phyloP scores from a whole-genome alignment of 1,140 invertebrate genomes.

The Neoseiulus cucumeris region DNA sequence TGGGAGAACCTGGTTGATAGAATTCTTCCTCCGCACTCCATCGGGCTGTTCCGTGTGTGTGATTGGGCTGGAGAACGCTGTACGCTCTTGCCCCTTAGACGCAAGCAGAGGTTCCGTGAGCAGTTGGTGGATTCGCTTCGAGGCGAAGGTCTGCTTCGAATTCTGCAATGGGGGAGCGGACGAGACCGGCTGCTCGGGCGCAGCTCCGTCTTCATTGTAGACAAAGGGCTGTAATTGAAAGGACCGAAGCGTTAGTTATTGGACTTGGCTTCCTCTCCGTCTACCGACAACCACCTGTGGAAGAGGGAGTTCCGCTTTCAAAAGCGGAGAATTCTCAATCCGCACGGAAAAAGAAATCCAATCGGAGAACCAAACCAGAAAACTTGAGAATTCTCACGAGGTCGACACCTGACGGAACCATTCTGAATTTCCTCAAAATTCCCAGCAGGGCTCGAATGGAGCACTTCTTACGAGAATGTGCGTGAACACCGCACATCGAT shows the following conservation, averaged over 20 bases:
- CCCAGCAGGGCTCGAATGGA: too few relatives aligned
- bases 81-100: background rate
- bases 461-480: too few relatives aligned
- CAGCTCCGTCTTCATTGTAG: constrained; percentile 11
- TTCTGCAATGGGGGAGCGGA: background rate
- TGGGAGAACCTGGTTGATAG: background rate
- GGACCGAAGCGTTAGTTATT: background rate
- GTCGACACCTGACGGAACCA: too few relatives aligned
- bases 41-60: background rate
- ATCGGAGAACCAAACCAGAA: background rate
- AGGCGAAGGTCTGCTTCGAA: background rate
- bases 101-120: background rate
- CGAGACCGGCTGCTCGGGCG: constrained; percentile 10
- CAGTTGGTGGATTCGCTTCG: constrained; percentile 6
- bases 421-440: too few relatives aligned
- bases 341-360: background rate
- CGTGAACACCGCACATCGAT: too few relatives aligned
- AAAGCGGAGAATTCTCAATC: background rate
- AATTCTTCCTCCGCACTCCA: background rate
- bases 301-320: background rate
- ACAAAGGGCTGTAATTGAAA: constrained; percentile 7
- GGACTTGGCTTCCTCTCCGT: background rate
- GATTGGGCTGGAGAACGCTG: background rate
- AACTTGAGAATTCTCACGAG: too few relatives aligned
- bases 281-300: background rate